A percentile compares a stretch with the other conserved stretches of the same genome.
Evolutionary conservation across 2,888 invertebrate species (phyloP).

Genomic region (Pseudococcus jackbeardsleyi): DNA sequence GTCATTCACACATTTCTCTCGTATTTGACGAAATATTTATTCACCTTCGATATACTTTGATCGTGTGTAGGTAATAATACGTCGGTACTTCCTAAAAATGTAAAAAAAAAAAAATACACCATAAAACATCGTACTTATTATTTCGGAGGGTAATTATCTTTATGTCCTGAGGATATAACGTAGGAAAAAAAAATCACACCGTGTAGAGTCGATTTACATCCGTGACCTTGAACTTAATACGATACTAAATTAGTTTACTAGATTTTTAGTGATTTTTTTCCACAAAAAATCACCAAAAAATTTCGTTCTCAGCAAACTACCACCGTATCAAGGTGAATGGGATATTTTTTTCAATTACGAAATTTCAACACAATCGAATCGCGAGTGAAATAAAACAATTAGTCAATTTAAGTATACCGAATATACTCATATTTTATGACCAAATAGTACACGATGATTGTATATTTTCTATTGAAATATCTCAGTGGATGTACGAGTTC

Average conservation of each 20-base stretch:
- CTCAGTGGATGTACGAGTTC: background rate
- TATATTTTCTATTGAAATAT: conserved; percentile 16
- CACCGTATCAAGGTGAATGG: background rate
- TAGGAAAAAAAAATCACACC: conserved; percentile 4
- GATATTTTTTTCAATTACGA: background rate
- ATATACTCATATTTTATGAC: background rate
- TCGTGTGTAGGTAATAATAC: background rate
- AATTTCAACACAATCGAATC: conserved; percentile 6
- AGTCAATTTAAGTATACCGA: background rate
- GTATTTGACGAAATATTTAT: conserved; percentile 19
- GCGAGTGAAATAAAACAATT: background rate
- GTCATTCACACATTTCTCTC: conserved; percentile 34
- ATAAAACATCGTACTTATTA: background rate
- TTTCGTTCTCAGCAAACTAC: background rate
- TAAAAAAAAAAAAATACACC: background rate
- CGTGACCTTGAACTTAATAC: conserved; percentile 10
- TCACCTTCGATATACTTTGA: background rate
- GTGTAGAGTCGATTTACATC: background rate
- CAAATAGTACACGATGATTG: background rate
- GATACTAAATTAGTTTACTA: background rate
- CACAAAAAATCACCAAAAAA: background rate
- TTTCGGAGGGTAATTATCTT: background rate
- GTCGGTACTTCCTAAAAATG: background rate
- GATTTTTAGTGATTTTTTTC: conserved; percentile 7
- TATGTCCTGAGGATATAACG: background rate